Conservation (phyloP, 92 coral and sea anemone genomes). For the Ricordea florida region DNA sequence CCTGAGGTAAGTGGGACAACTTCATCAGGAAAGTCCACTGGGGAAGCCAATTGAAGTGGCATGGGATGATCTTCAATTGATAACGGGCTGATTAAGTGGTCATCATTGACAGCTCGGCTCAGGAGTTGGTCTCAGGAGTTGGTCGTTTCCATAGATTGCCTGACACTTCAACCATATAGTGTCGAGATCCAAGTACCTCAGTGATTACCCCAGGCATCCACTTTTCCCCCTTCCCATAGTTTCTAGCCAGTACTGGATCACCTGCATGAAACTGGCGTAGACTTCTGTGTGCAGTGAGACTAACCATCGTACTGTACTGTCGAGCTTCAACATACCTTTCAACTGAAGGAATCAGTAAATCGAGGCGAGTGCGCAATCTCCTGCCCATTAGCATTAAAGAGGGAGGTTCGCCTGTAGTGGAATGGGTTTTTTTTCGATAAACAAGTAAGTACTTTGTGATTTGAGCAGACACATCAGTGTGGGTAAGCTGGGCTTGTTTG, state of each 20-base stretch:
- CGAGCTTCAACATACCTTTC: slow-evolving; percentile 32
- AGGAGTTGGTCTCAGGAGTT: slow-evolving; percentile 14
- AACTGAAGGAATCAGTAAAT: slow-evolving; percentile 42
- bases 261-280: slow-evolving; percentile 26
- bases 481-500: too few species aligned
- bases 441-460: slow-evolving; percentile 25
- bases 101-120: neutral
- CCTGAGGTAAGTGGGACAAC: too few species aligned
- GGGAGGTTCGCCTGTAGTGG: slow-evolving; percentile 54
- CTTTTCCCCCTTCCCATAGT: slow-evolving; percentile 35
- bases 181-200: slow-evolving; percentile 39
- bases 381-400: slow-evolving; percentile 59
- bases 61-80: too few species aligned
- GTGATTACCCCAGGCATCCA: slow-evolving; percentile 49
- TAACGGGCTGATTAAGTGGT: too few species aligned
- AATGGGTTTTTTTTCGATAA: slow-evolving; percentile 47
- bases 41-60: too few species aligned
- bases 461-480: too few species aligned
- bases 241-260: slow-evolving; percentile 39
- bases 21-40: too few species aligned
- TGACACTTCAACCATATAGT: slow-evolving; percentile 32
- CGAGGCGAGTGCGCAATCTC: slow-evolving; percentile 43
- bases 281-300: slow-evolving; percentile 30
- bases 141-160: slow-evolving; percentile 46
- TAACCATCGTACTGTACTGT: too few species aligned